Percentiles rank a stretch among this genome's conserved stretches.
These are phyloP conservation scores for Spea multiplicata DNA, from an alignment of 2,113 vertebrate species.

Conservation along the genomic window DNA sequence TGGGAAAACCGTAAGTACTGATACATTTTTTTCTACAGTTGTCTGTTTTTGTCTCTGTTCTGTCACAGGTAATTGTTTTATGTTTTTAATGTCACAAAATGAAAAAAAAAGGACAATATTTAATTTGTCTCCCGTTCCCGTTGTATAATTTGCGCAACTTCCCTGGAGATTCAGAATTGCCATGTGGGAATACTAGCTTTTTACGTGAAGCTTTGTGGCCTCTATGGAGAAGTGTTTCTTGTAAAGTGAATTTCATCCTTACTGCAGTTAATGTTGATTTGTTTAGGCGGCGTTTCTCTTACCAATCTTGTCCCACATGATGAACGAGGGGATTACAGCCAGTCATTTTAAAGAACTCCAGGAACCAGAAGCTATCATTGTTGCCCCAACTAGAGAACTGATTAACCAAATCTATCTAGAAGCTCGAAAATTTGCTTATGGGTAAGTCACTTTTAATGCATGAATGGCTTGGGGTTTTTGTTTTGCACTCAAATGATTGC, in stretches of 20 bases:
- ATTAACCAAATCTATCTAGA: constrained; percentile 92
- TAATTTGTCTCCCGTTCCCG: too few species aligned
- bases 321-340: constrained; percentile 76
- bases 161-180: too few species aligned
- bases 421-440: constrained; percentile 86
- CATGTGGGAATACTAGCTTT: background rate
- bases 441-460: constrained; percentile 65
- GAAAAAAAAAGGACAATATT: too few species aligned
- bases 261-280: background rate
- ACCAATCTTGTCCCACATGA: constrained; percentile 84
- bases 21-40: too few species aligned
- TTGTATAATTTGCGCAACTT: too few species aligned
- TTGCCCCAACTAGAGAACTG: constrained; percentile 90
- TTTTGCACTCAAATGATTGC: too few species aligned
- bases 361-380: constrained; percentile 85
- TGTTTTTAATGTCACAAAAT: too few species aligned
- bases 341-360: constrained; percentile 80
- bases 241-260: background rate
- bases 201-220: background rate
- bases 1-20: constrained; percentile 86
- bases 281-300: constrained; percentile 88
- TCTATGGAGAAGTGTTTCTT: background rate
- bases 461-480: too few species aligned
- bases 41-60: too few species aligned
- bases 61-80: too few species aligned